Percentiles rank a stretch among this genome's conserved stretches.
These are phyloP conservation scores for Rallus crepitans DNA, from an alignment of 2,797 vertebrate species.

Conservation along the genomic window DNA sequence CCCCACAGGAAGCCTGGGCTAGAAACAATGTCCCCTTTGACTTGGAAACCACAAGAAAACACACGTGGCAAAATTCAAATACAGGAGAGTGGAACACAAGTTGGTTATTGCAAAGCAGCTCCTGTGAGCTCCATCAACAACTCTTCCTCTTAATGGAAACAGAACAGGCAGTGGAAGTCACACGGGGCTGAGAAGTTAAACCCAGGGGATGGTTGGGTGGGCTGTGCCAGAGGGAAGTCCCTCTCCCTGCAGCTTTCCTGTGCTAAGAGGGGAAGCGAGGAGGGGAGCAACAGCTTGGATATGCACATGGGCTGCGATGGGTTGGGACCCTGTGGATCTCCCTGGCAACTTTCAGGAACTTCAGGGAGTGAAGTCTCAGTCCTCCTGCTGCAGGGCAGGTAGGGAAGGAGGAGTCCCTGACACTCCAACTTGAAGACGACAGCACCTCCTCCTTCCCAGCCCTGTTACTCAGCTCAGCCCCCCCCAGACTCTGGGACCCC, in stretches of 20 bases:
- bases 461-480: background rate
- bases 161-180: background rate
- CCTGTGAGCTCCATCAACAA: slow-evolving; percentile 50
- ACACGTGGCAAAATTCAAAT: slow-evolving; percentile 66
- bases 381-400: background rate
- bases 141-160: slow-evolving; percentile 21
- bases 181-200: background rate
- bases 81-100: slow-evolving; percentile 75
- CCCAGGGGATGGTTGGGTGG: background rate
- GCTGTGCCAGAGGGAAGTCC: background rate
- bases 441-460: background rate
- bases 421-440: background rate
- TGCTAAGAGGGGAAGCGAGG: background rate
- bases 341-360: background rate
- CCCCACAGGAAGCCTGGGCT: slow-evolving; percentile 33
- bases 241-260: background rate
- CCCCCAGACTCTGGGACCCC: background rate
- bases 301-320: accelerated
- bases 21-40: slow-evolving; percentile 75
- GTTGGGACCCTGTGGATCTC: background rate
- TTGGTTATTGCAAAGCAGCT: slow-evolving; percentile 68
- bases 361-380: background rate
- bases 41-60: slow-evolving; percentile 75
- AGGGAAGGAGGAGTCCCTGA: background rate
- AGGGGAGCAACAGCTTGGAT: background rate